These are phyloP conservation scores for Dryadula phaetusa DNA, from an alignment of 2,888 invertebrate genomes.

Conservation along the genomic window DNA sequence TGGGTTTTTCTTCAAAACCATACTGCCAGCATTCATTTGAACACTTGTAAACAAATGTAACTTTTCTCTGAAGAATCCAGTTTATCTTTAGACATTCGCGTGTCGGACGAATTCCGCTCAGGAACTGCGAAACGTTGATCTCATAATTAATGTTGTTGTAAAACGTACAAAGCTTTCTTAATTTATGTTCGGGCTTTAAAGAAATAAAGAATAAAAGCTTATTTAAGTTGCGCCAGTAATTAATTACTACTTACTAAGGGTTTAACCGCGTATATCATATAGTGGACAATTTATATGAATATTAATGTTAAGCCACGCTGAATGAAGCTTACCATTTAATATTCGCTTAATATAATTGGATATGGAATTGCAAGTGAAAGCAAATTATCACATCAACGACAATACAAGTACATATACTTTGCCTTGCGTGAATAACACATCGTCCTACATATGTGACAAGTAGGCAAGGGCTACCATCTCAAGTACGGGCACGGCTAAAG, in stretches of 20 bases:
- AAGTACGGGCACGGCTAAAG: too few relatives aligned
- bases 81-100: conserved; percentile 45
- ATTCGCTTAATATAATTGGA: background rate
- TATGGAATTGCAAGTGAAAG: too few relatives aligned
- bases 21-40: conserved; percentile 15
- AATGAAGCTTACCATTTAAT: background rate
- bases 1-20: conserved; percentile 23
- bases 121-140: conserved; percentile 33
- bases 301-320: background rate
- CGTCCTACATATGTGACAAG: too few relatives aligned
- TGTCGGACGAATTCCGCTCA: conserved; percentile 24
- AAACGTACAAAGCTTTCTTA: conserved; percentile 28
- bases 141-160: conserved; percentile 35
- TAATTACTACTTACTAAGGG: background rate
- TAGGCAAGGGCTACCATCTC: too few relatives aligned
- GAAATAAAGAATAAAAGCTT: background rate
- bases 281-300: background rate
- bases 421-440: too few relatives aligned
- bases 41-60: conserved; percentile 47
- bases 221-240: background rate
- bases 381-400: too few relatives aligned
- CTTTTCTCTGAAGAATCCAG: conserved; percentile 48
- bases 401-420: too few relatives aligned
- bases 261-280: background rate
- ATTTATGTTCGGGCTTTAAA: conserved; percentile 16